A percentile compares a stretch with the other conserved stretches of the same genome.
Evolutionary conservation across 2,888 invertebrate genomes (phyloP).

Genomic region (Exephanes ischioxanthus): DNA sequence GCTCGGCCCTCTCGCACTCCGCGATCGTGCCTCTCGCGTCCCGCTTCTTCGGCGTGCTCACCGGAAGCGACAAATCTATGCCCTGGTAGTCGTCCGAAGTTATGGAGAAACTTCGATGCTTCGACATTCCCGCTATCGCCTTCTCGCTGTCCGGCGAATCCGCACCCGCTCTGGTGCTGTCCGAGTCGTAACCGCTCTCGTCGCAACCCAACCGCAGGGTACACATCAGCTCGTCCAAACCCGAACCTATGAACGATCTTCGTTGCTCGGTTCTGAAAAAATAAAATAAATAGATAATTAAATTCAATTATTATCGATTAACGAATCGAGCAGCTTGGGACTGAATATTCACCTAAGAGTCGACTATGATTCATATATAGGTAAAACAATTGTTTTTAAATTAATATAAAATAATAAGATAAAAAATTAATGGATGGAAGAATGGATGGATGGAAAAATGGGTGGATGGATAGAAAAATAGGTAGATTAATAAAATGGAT

Average conservation of each 20-base stretch:
- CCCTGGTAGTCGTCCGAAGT: slow-evolving; percentile 80
- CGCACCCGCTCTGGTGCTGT: slow-evolving; percentile 86
- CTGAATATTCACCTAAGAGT: neutral
- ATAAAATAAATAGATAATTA: neutral
- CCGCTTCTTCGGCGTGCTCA: slow-evolving; percentile 64
- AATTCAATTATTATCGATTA: neutral
- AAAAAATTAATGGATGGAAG: too few relatives aligned
- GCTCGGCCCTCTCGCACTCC: neutral
- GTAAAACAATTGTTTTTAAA: too few relatives aligned
- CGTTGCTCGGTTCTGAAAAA: slow-evolving; percentile 68
- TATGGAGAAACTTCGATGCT: slow-evolving; percentile 78
- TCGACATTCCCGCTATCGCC: slow-evolving; percentile 68
- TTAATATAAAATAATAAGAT: too few relatives aligned
- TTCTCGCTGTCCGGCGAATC: slow-evolving; percentile 86
- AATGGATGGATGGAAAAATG: too few relatives aligned
- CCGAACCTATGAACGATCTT: slow-evolving; percentile 71
- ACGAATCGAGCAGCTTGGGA: neutral
- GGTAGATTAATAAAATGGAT: too few relatives aligned
- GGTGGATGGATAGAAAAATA: too few relatives aligned
- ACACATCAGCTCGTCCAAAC: slow-evolving; percentile 81
- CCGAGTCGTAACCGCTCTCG: slow-evolving; percentile 87
- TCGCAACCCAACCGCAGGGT: slow-evolving; percentile 85
- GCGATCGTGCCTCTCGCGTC: neutral
- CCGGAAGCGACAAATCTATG: slow-evolving; percentile 75
- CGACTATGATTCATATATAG: neutral